Conservation (phyloP, 2,888 invertebrate species). For the Cistogaster globosa region DNA sequence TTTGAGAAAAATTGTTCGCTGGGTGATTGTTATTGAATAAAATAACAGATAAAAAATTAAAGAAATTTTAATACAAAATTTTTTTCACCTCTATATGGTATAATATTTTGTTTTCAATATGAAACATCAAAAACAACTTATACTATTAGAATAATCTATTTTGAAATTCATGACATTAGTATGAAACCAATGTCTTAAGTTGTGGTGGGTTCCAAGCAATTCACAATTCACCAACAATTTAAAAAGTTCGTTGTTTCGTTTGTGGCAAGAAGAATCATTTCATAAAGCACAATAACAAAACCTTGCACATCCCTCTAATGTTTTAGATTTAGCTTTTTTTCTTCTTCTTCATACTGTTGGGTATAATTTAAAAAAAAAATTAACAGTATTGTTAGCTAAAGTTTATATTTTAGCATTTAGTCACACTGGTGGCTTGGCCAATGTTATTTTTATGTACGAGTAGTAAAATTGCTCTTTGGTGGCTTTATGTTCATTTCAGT, state of each 20-base stretch:
- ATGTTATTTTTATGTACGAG: slow-evolving; percentile 29
- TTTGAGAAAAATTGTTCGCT: no score
- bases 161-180: no score
- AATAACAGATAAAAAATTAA: no score
- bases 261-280: slow-evolving; percentile 32
- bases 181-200: no score
- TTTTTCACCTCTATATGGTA: no score
- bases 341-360: neutral
- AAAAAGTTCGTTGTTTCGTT: slow-evolving; percentile 18
- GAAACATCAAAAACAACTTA: no score
- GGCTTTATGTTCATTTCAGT: slow-evolving; percentile 47
- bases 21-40: no score
- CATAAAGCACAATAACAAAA: slow-evolving; percentile 13
- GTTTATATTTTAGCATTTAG: slow-evolving; percentile 58
- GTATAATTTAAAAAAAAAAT: no score
- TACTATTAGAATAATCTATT: no score
- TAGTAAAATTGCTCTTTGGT: slow-evolving; percentile 39
- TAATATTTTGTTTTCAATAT: no score
- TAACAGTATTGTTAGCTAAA: slow-evolving; percentile 34
- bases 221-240: neutral
- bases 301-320: slow-evolving; percentile 46
- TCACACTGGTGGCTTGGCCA: slow-evolving; percentile 51
- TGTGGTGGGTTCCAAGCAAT: neutral
- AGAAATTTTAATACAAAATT: no score
- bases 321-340: neutral